phyloP scores from a whole-genome alignment of 2,888 invertebrate species.

The Tinea pellionella region DNA sequence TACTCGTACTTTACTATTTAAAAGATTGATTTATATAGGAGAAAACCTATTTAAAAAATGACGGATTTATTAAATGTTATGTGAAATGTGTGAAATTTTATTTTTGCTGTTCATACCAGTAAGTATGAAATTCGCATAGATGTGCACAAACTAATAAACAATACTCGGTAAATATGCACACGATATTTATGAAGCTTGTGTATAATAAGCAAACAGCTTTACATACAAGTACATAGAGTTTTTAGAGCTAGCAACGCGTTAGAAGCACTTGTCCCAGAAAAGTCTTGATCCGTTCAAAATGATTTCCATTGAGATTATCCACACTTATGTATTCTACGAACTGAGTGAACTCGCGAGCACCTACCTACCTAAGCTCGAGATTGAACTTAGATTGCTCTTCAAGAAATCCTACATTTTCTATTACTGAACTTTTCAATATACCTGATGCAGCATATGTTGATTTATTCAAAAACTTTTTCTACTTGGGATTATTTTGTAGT shows the following conservation, averaged over 20 bases:
- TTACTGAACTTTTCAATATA: neutral
- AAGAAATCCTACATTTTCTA: neutral
- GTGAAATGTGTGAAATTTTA: too few relatives aligned
- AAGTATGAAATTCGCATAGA: too few relatives aligned
- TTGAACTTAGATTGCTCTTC: slow-evolving; percentile 6
- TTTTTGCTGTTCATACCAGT: too few relatives aligned
- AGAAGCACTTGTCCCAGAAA: neutral
- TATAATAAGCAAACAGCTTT: too few relatives aligned
- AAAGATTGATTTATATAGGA: too few relatives aligned
- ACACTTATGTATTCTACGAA: neutral
- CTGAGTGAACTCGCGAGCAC: neutral
- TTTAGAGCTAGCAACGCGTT: neutral
- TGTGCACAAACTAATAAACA: too few relatives aligned
- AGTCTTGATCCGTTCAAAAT: neutral
- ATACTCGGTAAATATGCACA: too few relatives aligned
- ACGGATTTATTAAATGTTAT: too few relatives aligned
- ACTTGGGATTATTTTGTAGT: neutral
- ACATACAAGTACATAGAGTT: too few relatives aligned
- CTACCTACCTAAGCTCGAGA: neutral
- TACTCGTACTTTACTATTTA: too few relatives aligned
- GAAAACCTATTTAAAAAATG: too few relatives aligned
- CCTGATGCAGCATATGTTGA: neutral
- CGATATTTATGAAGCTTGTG: too few relatives aligned
- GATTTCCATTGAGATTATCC: neutral
- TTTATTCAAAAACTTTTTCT: neutral